Percentiles rank a stretch among this genome's conserved stretches.
Evolutionary conservation across 2,113 vertebrate genomes (phyloP).

Genomic region (Maccullochella peelii): DNA sequence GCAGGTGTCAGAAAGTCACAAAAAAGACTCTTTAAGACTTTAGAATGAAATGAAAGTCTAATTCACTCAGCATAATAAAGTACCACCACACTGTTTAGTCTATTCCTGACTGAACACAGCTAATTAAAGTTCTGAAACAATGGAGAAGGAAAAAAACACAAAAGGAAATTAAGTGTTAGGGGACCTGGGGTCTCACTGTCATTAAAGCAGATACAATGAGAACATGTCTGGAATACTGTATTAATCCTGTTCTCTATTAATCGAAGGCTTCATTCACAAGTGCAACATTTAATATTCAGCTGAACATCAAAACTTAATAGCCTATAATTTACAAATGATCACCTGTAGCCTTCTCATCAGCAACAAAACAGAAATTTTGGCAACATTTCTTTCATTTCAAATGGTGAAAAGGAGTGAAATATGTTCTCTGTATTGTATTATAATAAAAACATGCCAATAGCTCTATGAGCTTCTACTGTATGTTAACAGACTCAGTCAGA

Average conservation of each 20-base stretch:
- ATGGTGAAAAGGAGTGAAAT: background rate
- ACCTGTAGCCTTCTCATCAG: no score
- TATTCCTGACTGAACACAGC: constrained; percentile 49
- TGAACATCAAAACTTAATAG: background rate
- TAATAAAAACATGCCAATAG: background rate
- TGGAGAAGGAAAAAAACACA: background rate
- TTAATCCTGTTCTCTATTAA: constrained; percentile 18
- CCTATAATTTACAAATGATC: no score
- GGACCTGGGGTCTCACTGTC: constrained; percentile 17
- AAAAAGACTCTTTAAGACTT: constrained; percentile 34
- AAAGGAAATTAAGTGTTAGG: constrained; percentile 44
- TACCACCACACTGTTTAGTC: constrained; percentile 32
- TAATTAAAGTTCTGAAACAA: constrained; percentile 67
- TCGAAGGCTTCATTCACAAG: background rate
- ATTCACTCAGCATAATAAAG: constrained; percentile 60
- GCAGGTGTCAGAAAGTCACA: constrained; percentile 19
- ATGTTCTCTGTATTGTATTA: background rate
- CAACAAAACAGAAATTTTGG: no score
- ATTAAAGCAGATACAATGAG: constrained; percentile 27
- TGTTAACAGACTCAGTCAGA: background rate
- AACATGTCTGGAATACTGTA: constrained; percentile 36
- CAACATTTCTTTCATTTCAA: background rate
- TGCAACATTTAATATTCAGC: background rate
- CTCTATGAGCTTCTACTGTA: background rate
- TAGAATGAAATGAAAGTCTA: constrained; percentile 47